Conservation (phyloP, 2,113 vertebrate species). For the Aphelocoma coerulescens region DNA sequence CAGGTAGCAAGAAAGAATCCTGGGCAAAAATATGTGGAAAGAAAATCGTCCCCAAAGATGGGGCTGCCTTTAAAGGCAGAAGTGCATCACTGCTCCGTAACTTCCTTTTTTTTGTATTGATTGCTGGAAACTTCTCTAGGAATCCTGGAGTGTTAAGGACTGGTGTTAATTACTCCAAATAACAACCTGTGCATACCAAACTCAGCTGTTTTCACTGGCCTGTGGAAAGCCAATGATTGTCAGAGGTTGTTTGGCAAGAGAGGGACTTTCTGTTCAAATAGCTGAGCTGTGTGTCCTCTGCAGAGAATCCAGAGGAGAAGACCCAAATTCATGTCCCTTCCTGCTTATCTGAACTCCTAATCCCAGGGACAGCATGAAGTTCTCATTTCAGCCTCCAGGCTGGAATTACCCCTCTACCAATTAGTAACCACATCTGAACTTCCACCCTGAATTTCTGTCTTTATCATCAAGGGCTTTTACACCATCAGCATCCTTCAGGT, state of each 20-base stretch:
- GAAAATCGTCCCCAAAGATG: background rate
- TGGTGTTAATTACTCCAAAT: background rate
- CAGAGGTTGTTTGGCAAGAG: background rate
- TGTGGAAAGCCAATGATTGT: background rate
- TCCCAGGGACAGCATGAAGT: background rate
- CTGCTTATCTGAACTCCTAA: background rate
- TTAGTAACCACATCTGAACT: background rate
- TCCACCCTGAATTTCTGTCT: background rate
- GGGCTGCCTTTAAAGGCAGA: background rate
- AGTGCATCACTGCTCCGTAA: background rate
- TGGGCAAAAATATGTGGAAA: background rate
- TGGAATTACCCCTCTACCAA: background rate
- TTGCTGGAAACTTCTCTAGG: background rate
- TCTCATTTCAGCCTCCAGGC: background rate
- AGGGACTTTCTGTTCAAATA: background rate
- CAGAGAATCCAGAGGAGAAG: background rate
- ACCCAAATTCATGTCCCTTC: background rate
- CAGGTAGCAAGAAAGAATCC: background rate
- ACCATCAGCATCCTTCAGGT: background rate
- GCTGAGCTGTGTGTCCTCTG: background rate
- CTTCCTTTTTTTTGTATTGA: background rate
- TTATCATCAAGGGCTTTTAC: background rate
- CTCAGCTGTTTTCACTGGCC: background rate
- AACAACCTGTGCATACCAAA: background rate
- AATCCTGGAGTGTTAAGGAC: background rate